Evolutionary conservation across 1,140 invertebrate species (phyloP).

Genomic region (Diachasma alloeum): DNA sequence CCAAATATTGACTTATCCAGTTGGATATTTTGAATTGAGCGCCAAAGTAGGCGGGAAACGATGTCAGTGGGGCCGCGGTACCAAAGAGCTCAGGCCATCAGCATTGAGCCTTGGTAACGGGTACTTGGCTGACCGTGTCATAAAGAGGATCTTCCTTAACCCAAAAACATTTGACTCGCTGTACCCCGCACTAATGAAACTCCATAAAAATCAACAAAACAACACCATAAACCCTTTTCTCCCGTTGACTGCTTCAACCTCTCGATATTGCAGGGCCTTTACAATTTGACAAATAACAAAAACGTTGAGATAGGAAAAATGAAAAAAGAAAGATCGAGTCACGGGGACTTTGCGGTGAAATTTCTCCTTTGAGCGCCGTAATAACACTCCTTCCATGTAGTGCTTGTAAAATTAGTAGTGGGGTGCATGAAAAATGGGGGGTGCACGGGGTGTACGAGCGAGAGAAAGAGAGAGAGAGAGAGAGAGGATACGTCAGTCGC

Average conservation of each 20-base stretch:
- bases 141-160: constrained; percentile 36
- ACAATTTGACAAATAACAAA: constrained; percentile 31
- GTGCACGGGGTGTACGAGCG: constrained; percentile 17
- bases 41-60: constrained; percentile 27
- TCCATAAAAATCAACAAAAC: neutral
- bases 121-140: constrained; percentile 36
- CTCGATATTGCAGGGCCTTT: neutral
- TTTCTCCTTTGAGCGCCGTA: constrained; percentile 42
- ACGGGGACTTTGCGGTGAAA: constrained; percentile 47
- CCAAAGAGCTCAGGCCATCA: neutral
- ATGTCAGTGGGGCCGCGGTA: constrained; percentile 36
- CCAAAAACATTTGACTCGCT: constrained; percentile 33
- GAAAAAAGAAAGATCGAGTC: constrained; percentile 30
- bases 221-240: neutral
- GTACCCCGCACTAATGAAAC: neutral
- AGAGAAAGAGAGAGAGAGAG: constrained; percentile 18
- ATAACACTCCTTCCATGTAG: constrained; percentile 27
- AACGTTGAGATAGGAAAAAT: neutral
- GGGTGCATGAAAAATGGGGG: constrained; percentile 12
- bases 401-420: constrained; percentile 25
- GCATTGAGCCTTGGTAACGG: constrained; percentile 37
- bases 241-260: neutral
- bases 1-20: constrained; percentile 8
- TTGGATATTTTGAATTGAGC: constrained; percentile 13
- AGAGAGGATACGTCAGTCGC: neutral